phyloP scores from a whole-genome alignment of 2,797 vertebrate species.

The Sibirionetta formosa region DNA sequence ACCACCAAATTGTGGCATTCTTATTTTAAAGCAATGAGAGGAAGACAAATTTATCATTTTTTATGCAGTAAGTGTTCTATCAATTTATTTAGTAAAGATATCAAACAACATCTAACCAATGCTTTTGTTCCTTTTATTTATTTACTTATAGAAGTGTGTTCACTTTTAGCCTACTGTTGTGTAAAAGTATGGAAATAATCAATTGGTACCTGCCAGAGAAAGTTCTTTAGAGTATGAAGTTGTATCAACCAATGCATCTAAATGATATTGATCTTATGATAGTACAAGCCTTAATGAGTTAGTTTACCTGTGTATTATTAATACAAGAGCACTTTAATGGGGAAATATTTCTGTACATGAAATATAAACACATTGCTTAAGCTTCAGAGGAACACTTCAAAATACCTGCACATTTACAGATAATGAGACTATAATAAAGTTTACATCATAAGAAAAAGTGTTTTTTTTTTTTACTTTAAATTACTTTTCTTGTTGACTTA shows the following conservation, averaged over 20 bases:
- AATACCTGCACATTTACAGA: neutral
- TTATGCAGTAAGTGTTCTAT: neutral
- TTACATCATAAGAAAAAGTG: neutral
- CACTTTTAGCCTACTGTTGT: neutral
- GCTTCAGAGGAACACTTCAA: neutral
- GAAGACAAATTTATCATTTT: accelerated
- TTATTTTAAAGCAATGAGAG: neutral
- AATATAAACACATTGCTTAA: neutral
- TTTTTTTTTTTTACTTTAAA: neutral
- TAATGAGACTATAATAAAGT: conserved; percentile 22
- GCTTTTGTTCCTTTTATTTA: neutral
- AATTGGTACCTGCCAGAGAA: neutral
- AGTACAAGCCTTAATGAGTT: neutral
- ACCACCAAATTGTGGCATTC: neutral
- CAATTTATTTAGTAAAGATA: neutral
- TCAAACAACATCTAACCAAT: neutral
- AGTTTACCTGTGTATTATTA: neutral
- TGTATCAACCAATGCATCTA: neutral
- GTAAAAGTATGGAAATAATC: neutral
- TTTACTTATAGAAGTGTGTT: neutral
- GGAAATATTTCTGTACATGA: neutral
- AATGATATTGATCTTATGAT: neutral
- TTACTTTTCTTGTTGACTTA: neutral
- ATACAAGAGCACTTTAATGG: neutral
- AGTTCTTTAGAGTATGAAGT: neutral